phyloP scores from a whole-genome alignment of 23 tunicate genomes.

The Aplidium turbinatum region DNA sequence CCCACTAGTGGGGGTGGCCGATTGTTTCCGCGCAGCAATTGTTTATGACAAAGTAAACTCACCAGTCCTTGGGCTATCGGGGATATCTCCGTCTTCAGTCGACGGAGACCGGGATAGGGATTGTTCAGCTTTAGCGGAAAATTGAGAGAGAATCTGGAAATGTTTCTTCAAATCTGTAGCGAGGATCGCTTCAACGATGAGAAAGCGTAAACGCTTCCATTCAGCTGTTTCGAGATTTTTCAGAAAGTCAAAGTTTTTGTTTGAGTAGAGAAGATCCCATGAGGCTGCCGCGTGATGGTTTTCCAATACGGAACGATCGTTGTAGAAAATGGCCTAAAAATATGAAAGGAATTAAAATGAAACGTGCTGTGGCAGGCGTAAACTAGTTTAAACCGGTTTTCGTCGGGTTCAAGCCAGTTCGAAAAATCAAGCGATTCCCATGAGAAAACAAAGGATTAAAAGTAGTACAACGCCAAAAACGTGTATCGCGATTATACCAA shows the following conservation, averaged over 20 bases:
- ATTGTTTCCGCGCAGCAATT: too few relatives aligned
- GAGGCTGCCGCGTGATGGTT: slow-evolving; percentile 98
- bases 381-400: too few relatives aligned
- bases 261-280: slow-evolving; percentile 87
- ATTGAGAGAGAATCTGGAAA: slow-evolving; percentile 62
- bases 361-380: too few relatives aligned
- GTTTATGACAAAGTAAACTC: background rate
- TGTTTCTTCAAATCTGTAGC: slow-evolving; percentile 96
- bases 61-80: slow-evolving; percentile 5
- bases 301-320: slow-evolving; percentile 98
- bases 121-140: slow-evolving; percentile 39
- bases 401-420: too few relatives aligned
- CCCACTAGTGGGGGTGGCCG: too few relatives aligned
- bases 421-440: too few relatives aligned
- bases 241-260: slow-evolving; percentile 71
- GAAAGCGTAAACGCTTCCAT: slow-evolving; percentile 83
- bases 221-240: slow-evolving; percentile 78
- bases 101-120: slow-evolving; percentile 8
- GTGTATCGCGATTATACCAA: too few relatives aligned
- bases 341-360: too few relatives aligned
- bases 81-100: slow-evolving; percentile 33
- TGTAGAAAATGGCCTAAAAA: slow-evolving; percentile 93
- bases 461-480: too few relatives aligned
- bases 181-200: slow-evolving; percentile 89
- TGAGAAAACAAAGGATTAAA: too few relatives aligned